Evolutionary conservation across 35 echinoderm and acorn worm species (phyloP).

Genomic region (Heliocidaris tuberculata): DNA sequence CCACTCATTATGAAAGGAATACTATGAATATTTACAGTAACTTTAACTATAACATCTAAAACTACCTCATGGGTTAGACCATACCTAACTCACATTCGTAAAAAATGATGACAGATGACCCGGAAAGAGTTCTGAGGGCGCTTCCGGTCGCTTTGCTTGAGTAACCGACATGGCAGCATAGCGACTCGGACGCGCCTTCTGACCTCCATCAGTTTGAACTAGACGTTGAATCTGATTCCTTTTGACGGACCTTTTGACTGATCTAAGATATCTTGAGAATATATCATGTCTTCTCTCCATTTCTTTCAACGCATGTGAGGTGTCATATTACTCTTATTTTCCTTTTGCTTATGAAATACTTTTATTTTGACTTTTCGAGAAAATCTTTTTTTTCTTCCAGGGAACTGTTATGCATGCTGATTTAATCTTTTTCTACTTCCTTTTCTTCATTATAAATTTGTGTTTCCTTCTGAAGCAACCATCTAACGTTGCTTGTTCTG

Average conservation of each 20-base stretch:
- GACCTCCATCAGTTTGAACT: background rate
- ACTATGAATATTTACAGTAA: too few species aligned
- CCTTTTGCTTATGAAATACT: background rate
- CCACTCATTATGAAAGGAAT: too few species aligned
- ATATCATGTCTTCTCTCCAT: too few species aligned
- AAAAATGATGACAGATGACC: background rate
- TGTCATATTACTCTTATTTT: background rate
- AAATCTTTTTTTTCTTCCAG: too few species aligned
- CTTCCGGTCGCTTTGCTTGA: conserved; percentile 26
- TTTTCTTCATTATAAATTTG: too few species aligned
- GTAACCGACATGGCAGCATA: conserved; percentile 9
- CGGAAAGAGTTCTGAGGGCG: conserved; percentile 10
- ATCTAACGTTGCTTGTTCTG: too few species aligned
- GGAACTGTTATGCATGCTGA: too few species aligned
- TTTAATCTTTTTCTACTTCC: too few species aligned
- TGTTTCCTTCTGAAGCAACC: too few species aligned
- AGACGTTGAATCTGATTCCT: background rate
- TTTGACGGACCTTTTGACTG: background rate
- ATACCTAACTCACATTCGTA: background rate
- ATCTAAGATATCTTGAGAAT: background rate
- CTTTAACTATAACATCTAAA: too few species aligned
- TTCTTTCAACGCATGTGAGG: background rate
- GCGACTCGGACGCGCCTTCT: conserved; percentile 36
- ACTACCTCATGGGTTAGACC: too few species aligned
- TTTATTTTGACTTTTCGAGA: background rate